A percentile compares a stretch with the other conserved stretches of the same genome.
Evolutionary conservation across 2,113 vertebrate genomes (phyloP).

Genomic region (Stictonetta naevosa): DNA sequence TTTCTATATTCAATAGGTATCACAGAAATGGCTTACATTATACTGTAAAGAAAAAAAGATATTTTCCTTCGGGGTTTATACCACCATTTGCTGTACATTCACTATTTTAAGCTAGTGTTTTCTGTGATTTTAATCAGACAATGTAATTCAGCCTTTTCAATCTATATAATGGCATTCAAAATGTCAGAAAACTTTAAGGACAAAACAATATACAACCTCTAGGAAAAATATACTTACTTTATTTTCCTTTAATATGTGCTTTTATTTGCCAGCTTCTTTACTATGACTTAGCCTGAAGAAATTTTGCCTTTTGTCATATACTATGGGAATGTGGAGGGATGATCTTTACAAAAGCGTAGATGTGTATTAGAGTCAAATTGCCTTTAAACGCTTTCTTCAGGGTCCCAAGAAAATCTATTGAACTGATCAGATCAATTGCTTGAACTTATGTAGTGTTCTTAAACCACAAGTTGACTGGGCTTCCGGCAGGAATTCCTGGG

Average conservation of each 20-base stretch:
- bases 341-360: not conserved
- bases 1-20: not conserved
- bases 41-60: not conserved
- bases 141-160: not conserved
- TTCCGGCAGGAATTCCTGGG: not conserved
- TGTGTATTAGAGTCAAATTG: not conserved
- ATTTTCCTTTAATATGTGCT: not conserved
- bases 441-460: not conserved
- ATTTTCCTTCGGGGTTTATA: not conserved
- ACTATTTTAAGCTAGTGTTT: not conserved
- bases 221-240: not conserved
- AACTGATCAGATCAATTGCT: not conserved
- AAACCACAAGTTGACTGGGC: not conserved
- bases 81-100: not conserved
- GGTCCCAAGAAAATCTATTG: not conserved
- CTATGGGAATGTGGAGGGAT: not conserved
- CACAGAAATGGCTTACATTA: not conserved
- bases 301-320: not conserved
- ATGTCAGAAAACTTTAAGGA: not conserved
- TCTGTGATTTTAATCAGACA: not conserved
- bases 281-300: not conserved
- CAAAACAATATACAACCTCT: not conserved
- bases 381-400: not conserved
- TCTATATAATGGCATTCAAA: not conserved
- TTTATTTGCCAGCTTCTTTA: not conserved